These are phyloP conservation scores for Ammodytes marinus DNA, from an alignment of 2,113 vertebrate species.

Conservation along the genomic window DNA sequence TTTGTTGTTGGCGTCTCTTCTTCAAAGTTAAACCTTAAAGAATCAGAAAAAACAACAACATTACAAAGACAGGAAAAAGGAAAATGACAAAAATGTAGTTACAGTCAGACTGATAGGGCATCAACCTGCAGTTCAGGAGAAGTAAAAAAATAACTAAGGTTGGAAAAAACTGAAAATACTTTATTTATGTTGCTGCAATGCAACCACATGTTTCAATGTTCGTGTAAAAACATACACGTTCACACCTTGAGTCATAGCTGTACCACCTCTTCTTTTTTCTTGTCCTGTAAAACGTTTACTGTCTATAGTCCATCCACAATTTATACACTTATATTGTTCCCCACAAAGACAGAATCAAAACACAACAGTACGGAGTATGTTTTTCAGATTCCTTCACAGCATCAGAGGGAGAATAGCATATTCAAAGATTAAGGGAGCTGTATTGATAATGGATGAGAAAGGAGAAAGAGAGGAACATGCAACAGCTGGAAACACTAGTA, in stretches of 20 bases:
- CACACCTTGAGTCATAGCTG: not conserved
- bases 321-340: not conserved
- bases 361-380: not conserved
- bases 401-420: not conserved
- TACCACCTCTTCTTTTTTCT: conserved; percentile 6
- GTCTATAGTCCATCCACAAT: not conserved
- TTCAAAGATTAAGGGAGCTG: conserved; percentile 6
- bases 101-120: conserved; percentile 5
- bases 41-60: conserved; percentile 21
- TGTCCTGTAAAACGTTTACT: not conserved
- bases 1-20: conserved; percentile 96
- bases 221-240: conserved; percentile 5
- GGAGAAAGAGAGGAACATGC: conserved; percentile 24
- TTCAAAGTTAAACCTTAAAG: conserved; percentile 94
- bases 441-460: conserved; percentile 32
- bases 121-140: conserved; percentile 29
- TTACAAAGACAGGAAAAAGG: not conserved
- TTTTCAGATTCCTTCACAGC: conserved; percentile 8
- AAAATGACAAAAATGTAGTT: not conserved
- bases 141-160: too few relatives aligned
- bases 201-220: conserved; percentile 26
- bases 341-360: conserved; percentile 51
- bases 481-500: conserved; percentile 37
- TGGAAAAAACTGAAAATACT: too few relatives aligned
- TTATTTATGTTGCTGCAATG: not conserved